Percentiles rank a stretch among this genome's conserved stretches.
Evolutionary conservation across 2,888 invertebrate genomes (phyloP).

Genomic region (Caradrina clavipalpis): DNA sequence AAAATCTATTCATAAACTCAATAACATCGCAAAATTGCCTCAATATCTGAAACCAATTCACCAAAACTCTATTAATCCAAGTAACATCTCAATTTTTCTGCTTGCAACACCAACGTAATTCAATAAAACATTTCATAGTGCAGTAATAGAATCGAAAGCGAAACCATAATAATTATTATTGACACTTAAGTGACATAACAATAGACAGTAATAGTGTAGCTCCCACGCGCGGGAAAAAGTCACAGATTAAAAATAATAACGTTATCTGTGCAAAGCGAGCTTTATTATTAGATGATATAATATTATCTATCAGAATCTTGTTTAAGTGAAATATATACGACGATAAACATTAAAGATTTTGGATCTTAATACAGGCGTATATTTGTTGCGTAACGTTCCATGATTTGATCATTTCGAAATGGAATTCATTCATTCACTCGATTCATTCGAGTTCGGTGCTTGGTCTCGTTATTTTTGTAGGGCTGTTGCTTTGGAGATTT

Average conservation of each 20-base stretch:
- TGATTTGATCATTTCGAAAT: conserved; percentile 66
- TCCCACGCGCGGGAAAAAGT: conserved; percentile 63
- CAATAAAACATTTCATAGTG: conserved; percentile 41
- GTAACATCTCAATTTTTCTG: conserved; percentile 18
- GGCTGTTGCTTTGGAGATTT: conserved; percentile 41
- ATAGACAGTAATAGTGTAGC: conserved; percentile 53
- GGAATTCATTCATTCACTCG: conserved; percentile 64
- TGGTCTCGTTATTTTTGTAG: conserved; percentile 53
- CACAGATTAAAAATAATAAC: conserved; percentile 64
- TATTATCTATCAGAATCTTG: conserved; percentile 59
- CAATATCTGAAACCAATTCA: neutral
- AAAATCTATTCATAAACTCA: too few species aligned
- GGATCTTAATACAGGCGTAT: conserved; percentile 49
- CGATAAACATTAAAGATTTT: conserved; percentile 62
- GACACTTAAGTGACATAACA: conserved; percentile 64
- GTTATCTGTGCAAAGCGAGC: conserved; percentile 58
- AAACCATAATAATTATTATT: conserved; percentile 63
- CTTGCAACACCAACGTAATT: conserved; percentile 24
- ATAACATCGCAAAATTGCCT: neutral
- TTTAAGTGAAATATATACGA: conserved; percentile 52
- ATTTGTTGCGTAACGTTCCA: conserved; percentile 59
- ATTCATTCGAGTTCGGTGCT: conserved; percentile 53
- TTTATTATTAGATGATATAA: conserved; percentile 52
- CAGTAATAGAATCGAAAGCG: conserved; percentile 57
- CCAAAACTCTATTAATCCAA: conserved; percentile 2